Percentiles rank a stretch among this genome's conserved stretches.
Evolutionary conservation across 23 tunicate species (phyloP).

Genomic region (Trididemnum nubilum): DNA sequence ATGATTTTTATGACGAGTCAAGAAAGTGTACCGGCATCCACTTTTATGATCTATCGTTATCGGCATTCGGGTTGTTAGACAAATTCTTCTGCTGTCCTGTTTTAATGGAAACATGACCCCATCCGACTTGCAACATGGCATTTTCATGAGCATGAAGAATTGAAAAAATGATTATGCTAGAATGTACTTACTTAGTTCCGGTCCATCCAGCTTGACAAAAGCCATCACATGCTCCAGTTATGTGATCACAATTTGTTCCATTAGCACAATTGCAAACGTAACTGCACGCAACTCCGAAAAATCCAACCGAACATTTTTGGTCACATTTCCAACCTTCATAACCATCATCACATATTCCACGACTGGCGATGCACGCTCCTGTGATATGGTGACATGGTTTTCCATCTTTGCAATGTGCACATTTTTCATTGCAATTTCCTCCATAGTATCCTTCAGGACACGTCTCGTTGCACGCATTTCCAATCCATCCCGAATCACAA

Average conservation of each 20-base stretch:
- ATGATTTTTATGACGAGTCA: too few species aligned
- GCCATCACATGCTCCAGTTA: constrained; percentile 58
- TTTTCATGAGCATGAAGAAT: too few species aligned
- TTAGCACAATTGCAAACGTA: constrained; percentile 67
- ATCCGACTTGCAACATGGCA: too few species aligned
- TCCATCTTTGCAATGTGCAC: constrained; percentile 62
- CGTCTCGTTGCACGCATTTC: constrained; percentile 56
- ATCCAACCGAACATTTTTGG: constrained; percentile 53
- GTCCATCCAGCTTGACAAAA: constrained; percentile 56
- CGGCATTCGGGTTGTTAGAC: too few species aligned
- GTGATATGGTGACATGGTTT: constrained; percentile 51
- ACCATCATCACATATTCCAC: constrained; percentile 61
- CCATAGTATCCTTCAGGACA: constrained; percentile 76
- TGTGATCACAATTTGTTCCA: constrained; percentile 55
- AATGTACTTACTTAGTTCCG: constrained; percentile 30
- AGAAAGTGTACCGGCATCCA: too few species aligned
- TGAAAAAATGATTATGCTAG: too few species aligned
- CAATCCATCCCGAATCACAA: constrained; percentile 79
- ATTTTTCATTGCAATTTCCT: constrained; percentile 43
- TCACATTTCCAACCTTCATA: constrained; percentile 49
- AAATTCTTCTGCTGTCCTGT: too few species aligned
- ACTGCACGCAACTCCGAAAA: constrained; percentile 61
- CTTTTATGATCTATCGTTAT: too few species aligned
- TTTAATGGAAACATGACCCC: too few species aligned
- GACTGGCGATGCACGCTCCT: constrained; percentile 46